Percentiles rank a stretch among this genome's conserved stretches.
Evolutionary conservation across 1,140 invertebrate genomes (phyloP).

Genomic region (Zaprionus inermis): DNA sequence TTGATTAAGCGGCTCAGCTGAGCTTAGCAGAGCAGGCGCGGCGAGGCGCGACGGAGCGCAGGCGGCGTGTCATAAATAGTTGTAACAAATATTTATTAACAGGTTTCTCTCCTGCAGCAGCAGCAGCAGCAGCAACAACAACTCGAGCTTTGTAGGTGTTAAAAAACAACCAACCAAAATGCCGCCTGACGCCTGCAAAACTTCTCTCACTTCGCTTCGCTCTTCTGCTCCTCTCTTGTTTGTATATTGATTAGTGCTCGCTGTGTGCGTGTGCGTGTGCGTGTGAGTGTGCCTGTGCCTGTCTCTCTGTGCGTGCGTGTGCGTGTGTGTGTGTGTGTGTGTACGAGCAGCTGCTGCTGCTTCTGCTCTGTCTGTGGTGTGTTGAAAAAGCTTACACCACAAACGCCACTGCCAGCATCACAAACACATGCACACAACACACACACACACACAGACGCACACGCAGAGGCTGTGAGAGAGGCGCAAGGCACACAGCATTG

Average conservation of each 20-base stretch:
- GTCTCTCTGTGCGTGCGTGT: conserved; percentile 4
- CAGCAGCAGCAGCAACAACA: conserved; percentile 1
- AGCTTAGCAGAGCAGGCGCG: neutral
- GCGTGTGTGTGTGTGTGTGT: conserved; percentile 1
- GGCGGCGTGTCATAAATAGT: conserved; percentile 16
- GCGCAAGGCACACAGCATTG: neutral
- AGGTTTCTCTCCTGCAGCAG: conserved; percentile 12
- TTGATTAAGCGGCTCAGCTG: conserved; percentile 4
- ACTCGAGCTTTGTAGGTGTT: conserved; percentile 58
- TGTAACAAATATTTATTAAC: conserved; percentile 31
- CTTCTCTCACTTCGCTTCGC: conserved; percentile 10
- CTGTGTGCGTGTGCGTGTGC: neutral
- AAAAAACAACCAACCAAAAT: conserved; percentile 78
- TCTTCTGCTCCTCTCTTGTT: conserved; percentile 28
- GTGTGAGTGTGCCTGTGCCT: neutral
- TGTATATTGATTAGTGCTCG: conserved; percentile 51
- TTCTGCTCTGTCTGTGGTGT: conserved; percentile 34
- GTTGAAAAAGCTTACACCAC: conserved; percentile 48
- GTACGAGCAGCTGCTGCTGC: conserved; percentile 6
- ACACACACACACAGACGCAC: neutral
- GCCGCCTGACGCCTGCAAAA: conserved; percentile 57
- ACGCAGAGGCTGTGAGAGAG: neutral
- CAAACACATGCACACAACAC: neutral
- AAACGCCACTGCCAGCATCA: conserved; percentile 7
- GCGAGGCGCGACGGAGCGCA: neutral